A percentile compares a stretch with the other conserved stretches of the same genome.
Evolutionary conservation across 2,888 invertebrate genomes (phyloP).

Genomic region (Synanthedon andrenaeformis): DNA sequence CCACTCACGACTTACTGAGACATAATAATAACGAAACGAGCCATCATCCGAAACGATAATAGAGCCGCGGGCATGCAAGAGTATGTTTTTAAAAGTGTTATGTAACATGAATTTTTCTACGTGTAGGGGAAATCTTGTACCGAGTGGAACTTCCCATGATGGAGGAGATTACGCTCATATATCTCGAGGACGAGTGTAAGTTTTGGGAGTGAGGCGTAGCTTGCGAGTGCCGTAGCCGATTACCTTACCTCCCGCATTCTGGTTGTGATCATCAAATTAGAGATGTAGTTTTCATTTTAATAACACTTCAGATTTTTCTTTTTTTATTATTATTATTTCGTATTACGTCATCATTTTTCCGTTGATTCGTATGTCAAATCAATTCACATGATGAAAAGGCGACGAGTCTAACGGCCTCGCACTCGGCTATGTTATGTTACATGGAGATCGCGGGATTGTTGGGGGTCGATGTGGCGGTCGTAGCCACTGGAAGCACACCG

Average conservation of each 20-base stretch:
- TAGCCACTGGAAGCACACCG: conserved; percentile 64
- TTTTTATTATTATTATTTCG: conserved; percentile 47
- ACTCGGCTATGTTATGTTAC: conserved; percentile 39
- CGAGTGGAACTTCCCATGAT: conserved; percentile 93
- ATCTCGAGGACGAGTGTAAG: conserved; percentile 90
- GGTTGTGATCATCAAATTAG: conserved; percentile 72
- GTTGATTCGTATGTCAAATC: conserved; percentile 36
- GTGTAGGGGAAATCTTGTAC: conserved; percentile 89
- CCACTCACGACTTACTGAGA: conserved; percentile 40
- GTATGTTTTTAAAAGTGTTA: conserved; percentile 29
- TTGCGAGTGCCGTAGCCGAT: conserved; percentile 74
- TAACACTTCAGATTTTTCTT: conserved; percentile 65
- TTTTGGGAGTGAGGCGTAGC: conserved; percentile 74
- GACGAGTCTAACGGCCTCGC: conserved; percentile 60
- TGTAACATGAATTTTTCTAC: conserved; percentile 71
- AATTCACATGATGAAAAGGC: conserved; percentile 49
- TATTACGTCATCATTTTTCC: too few species aligned
- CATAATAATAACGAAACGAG: conserved; percentile 12
- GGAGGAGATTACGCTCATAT: conserved; percentile 94
- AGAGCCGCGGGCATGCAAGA: not conserved
- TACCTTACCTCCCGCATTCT: conserved; percentile 72
- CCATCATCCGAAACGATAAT: not conserved
- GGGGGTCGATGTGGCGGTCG: conserved; percentile 25
- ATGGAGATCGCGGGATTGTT: conserved; percentile 48
- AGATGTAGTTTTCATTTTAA: conserved; percentile 69